These are phyloP conservation scores for Cepaea hortensis DNA, from an alignment of 2,888 invertebrate species.

Conservation along the genomic window DNA sequence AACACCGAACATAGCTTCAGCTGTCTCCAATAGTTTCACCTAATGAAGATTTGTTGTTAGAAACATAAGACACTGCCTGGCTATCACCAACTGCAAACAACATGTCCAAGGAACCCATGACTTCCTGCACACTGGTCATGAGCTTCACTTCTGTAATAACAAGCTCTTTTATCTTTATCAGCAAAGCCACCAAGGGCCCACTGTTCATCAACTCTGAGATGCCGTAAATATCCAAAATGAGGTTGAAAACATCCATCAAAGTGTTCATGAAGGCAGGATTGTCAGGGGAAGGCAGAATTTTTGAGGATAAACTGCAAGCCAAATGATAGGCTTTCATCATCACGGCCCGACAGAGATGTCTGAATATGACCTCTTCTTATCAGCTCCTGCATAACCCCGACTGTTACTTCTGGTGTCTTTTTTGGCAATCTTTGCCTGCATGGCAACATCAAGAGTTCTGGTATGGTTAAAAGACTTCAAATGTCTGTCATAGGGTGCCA, in stretches of 20 bases:
- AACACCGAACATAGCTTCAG: neutral
- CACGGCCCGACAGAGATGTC: conserved; percentile 85
- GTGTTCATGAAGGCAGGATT: conserved; percentile 46
- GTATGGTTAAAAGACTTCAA: conserved; percentile 88
- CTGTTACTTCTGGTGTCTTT: conserved; percentile 85
- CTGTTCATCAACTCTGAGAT: conserved; percentile 78
- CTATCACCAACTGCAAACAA: conserved; percentile 67
- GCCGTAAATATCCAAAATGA: conserved; percentile 52
- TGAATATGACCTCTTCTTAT: conserved; percentile 87
- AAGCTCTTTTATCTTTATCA: conserved; percentile 81
- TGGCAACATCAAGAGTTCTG: conserved; percentile 86
- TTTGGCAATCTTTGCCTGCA: conserved; percentile 74
- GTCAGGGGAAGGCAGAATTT: too few species aligned
- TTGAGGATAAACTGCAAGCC: conserved; percentile 39
- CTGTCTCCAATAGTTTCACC: neutral
- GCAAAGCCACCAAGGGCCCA: conserved; percentile 81
- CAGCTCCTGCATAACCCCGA: conserved; percentile 89
- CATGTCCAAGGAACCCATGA: conserved; percentile 75
- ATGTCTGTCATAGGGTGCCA: conserved; percentile 81
- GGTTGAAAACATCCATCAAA: conserved; percentile 48
- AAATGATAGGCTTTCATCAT: conserved; percentile 24
- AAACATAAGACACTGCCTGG: conserved; percentile 16
- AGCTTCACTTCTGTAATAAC: conserved; percentile 82
- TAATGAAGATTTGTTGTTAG: neutral
- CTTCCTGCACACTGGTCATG: conserved; percentile 74